These are phyloP conservation scores for Bombyx mori DNA, from an alignment of 1,140 invertebrate genomes.

Conservation along the genomic window DNA sequence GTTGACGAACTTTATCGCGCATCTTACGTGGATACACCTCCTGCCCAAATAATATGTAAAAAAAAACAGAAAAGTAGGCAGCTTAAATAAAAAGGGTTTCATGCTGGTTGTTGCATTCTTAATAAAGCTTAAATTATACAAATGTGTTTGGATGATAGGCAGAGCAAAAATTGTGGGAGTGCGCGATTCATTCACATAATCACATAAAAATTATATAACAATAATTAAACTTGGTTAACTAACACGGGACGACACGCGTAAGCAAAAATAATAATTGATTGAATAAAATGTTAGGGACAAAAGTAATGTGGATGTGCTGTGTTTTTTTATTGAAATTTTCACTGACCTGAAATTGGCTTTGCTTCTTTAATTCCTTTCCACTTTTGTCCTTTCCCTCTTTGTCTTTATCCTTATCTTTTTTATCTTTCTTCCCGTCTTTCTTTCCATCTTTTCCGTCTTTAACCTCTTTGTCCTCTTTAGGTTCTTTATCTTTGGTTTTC, in stretches of 20 bases:
- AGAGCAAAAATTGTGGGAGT: slow-evolving; percentile 29
- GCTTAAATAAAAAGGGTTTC: slow-evolving; percentile 64
- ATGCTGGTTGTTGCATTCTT: slow-evolving; percentile 54
- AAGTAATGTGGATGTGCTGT: slow-evolving; percentile 52
- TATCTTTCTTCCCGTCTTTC: slow-evolving; percentile 73
- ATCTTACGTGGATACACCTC: slow-evolving; percentile 81
- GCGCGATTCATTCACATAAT: slow-evolving; percentile 36
- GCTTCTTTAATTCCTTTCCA: slow-evolving; percentile 75
- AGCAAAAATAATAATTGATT: slow-evolving; percentile 30
- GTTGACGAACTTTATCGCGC: slow-evolving; percentile 78
- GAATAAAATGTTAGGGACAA: slow-evolving; percentile 39
- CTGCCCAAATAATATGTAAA: slow-evolving; percentile 72
- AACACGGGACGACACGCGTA: slow-evolving; percentile 47
- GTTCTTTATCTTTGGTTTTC: slow-evolving; percentile 75
- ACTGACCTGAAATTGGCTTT: slow-evolving; percentile 75
- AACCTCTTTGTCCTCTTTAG: slow-evolving; percentile 63
- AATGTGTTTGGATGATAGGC: slow-evolving; percentile 21
- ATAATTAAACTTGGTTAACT: slow-evolving; percentile 45
- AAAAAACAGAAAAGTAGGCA: slow-evolving; percentile 65
- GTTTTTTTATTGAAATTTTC: slow-evolving; percentile 21
- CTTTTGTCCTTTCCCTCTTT: slow-evolving; percentile 71
- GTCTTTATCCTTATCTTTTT: slow-evolving; percentile 72
- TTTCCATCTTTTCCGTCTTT: slow-evolving; percentile 74
- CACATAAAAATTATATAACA: slow-evolving; percentile 31
- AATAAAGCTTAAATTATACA: slow-evolving; percentile 39